Evolutionary conservation across 2,797 vertebrate genomes (phyloP).

Genomic region (Xyrichtys novacula): DNA sequence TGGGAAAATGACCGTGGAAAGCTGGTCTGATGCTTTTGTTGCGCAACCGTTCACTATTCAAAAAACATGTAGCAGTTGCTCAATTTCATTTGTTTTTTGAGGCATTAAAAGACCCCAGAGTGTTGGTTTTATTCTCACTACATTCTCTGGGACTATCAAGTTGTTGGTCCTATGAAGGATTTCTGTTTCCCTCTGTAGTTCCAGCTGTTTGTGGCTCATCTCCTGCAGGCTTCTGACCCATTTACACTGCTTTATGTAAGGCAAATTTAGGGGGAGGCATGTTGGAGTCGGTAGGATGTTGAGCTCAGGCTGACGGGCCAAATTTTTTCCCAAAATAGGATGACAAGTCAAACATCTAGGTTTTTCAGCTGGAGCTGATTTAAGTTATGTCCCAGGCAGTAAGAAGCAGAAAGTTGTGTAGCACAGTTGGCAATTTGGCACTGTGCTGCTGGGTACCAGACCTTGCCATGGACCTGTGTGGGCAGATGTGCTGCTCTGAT

Average conservation of each 20-base stretch:
- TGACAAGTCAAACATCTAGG: constrained; percentile 53
- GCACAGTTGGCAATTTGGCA: constrained; percentile 62
- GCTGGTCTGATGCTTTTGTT: constrained; percentile 32
- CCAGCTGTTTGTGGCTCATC: constrained; percentile 57
- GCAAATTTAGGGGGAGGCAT: constrained; percentile 54
- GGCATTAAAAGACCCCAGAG: constrained; percentile 30
- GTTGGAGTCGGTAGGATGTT: constrained; percentile 67
- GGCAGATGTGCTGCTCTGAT: constrained; percentile 77
- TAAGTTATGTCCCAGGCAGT: constrained; percentile 64
- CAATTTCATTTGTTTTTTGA: constrained; percentile 49
- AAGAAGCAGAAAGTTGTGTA: constrained; percentile 65
- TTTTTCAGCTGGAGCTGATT: constrained; percentile 63
- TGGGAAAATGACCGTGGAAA: constrained; percentile 55
- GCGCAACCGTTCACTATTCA: constrained; percentile 40
- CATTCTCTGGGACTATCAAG: constrained; percentile 48
- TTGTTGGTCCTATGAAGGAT: constrained; percentile 50
- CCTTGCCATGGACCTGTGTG: constrained; percentile 72
- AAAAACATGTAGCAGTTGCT: constrained; percentile 42
- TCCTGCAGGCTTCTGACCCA: constrained; percentile 79
- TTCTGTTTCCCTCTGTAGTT: constrained; percentile 44
- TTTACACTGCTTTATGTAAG: constrained; percentile 64
- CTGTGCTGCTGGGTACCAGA: constrained; percentile 61
- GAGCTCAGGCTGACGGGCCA: constrained; percentile 59
- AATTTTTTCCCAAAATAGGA: constrained; percentile 70
- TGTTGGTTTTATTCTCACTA: constrained; percentile 37